phyloP scores from a whole-genome alignment of 2,797 vertebrate species.

The Poecilia gillii region DNA sequence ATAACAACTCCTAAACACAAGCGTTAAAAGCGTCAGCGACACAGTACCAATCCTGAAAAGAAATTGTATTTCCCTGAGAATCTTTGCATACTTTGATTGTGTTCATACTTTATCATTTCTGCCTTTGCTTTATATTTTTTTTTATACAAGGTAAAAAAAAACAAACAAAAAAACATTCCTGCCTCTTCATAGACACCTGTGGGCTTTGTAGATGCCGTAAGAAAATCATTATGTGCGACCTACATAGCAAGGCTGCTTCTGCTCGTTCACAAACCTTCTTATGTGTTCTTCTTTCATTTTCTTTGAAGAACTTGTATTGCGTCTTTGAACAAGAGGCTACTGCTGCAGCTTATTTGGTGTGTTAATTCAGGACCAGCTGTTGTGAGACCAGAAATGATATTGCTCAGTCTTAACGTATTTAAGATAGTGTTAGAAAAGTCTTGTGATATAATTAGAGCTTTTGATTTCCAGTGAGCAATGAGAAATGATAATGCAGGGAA shows the following conservation, averaged over 20 bases:
- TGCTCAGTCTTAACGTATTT: constrained; percentile 18
- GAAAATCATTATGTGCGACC: constrained; percentile 6
- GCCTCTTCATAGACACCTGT: constrained; percentile 26
- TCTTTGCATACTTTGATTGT: constrained; percentile 4
- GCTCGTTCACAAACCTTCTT: constrained; percentile 7
- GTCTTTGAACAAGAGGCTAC: constrained; percentile 4
- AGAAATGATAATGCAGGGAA: background rate
- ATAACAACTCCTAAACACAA: constrained; percentile 19
- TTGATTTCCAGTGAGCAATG: background rate
- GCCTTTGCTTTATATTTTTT: constrained; percentile 45
- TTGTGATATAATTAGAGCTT: background rate
- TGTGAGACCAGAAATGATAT: constrained; percentile 25
- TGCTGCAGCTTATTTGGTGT: constrained; percentile 7
- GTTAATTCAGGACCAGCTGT: constrained; percentile 10
- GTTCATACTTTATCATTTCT: constrained; percentile 46
- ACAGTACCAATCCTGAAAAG: constrained; percentile 3
- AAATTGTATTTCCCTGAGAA: constrained; percentile 6
- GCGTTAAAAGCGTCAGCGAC: constrained; percentile 2
- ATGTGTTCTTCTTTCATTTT: constrained; percentile 20
- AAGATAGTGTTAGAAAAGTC: constrained; percentile 5
- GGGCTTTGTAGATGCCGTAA: background rate
- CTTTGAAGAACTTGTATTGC: constrained; percentile 20
- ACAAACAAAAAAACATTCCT: constrained; percentile 42
- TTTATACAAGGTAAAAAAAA: background rate
- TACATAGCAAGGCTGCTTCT: constrained; percentile 10